Percentiles rank a stretch among this genome's conserved stretches.
Conservation (phyloP, 2,113 vertebrate genomes). For the Lates calcarifer region DNA sequence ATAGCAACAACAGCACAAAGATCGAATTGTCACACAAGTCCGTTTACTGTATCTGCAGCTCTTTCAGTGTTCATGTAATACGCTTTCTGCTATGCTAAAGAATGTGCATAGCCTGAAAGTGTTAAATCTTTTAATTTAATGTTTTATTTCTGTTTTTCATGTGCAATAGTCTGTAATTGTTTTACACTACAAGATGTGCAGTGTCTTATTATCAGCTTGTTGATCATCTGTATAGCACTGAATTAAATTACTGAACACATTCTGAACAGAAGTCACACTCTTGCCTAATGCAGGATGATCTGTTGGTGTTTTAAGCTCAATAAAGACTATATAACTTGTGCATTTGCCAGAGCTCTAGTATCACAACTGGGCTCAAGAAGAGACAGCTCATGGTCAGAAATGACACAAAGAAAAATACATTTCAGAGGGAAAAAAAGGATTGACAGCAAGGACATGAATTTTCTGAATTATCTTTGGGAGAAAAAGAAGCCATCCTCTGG, state of each 20-base stretch:
- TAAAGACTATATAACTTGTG: neutral
- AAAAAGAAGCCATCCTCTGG: constrained; percentile 18
- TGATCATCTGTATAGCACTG: neutral
- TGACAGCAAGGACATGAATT: neutral
- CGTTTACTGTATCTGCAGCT: constrained; percentile 1
- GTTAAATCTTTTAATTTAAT: neutral
- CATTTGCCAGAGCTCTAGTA: neutral
- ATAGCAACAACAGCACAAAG: constrained; percentile 26
- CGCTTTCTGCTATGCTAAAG: neutral
- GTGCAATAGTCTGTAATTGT: neutral
- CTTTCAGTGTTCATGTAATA: neutral
- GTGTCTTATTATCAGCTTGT: neutral
- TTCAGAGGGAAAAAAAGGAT: no score
- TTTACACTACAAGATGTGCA: no score
- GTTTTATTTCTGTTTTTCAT: neutral
- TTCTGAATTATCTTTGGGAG: constrained; percentile 7
- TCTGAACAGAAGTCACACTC: neutral
- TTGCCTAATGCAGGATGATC: neutral
- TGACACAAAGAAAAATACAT: no score
- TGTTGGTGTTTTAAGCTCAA: neutral
- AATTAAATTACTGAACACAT: neutral
- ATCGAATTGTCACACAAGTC: neutral
- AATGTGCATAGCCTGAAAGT: neutral
- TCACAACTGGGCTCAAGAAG: neutral
- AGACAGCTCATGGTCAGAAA: no score